Base-by-base conservation (phyloP, 1,140 invertebrate species). In the Drosophila melanogaster region DNA sequence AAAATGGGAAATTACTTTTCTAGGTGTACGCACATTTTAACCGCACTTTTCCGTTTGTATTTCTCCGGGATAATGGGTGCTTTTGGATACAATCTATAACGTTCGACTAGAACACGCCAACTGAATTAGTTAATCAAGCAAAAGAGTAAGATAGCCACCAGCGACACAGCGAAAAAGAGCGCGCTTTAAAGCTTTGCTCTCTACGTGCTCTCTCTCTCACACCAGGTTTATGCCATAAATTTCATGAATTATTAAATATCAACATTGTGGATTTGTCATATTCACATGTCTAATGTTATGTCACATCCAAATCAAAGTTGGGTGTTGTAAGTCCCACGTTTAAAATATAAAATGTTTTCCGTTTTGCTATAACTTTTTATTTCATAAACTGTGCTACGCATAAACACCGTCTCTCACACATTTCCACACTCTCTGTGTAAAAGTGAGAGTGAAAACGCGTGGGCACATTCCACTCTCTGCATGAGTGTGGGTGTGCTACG, bases 111-210 rank as follows among this genome's bases (percentile, higher is more conserved):
- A 90, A 90, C 84, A 90, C 84, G 89, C 89, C 90, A 89, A 90
- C 89, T 90, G 86, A 90, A 91, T 90, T 90, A 90, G 79, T 90
- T 90, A 89, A 90, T 90, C 90, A 89, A 77, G 78, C 81, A 49
- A 70, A 76, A 76, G 72, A 70, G 40, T 70, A 78, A 89, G 86
- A 90, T 86, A 89, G 89, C 80, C 84, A 55, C 72, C 81, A 87
- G 74, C 85, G 70, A 70, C 60, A 59, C 35, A 40, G 41, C n/a
- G 33, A 12, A 14, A 50, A 15, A 38, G 56, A 57, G 22, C 40
- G 37, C 40, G 57, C 6, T 37, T 58, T 19, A 7, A 17, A 15
- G 58, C 49, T 19, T 54, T 40, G 58, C 58, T 58, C 37, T 41
- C 33, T 50, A n/a, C n/a, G 22, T 7, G 22, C 46, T 26, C 58